Conservation (phyloP, 37 sponge, comb jelly and placozoan genomes). For the Haliclona indistincta region DNA sequence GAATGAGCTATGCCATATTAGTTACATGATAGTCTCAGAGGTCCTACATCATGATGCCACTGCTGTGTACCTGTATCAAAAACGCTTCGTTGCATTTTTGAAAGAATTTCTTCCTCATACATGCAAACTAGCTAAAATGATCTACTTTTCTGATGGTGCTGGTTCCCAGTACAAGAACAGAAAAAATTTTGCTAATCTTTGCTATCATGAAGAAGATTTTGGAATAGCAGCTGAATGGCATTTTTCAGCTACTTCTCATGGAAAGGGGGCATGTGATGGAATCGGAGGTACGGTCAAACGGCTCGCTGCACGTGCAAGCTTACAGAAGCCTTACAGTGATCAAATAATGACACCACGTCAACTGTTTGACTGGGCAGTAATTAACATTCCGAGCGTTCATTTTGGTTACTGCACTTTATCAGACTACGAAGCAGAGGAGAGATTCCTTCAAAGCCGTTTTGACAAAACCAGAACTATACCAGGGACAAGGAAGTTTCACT, state of each 20-base stretch:
- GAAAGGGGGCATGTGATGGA: slow-evolving; percentile 66
- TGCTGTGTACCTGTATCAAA: slow-evolving; percentile 55
- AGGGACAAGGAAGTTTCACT: slow-evolving; percentile 8
- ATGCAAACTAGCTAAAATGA: slow-evolving; percentile 14
- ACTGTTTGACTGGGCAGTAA: slow-evolving; percentile 18
- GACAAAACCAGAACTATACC: slow-evolving; percentile 7
- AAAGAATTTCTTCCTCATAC: slow-evolving; percentile 5
- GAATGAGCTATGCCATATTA: slow-evolving; percentile 15
- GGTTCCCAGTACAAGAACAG: slow-evolving; percentile 60
- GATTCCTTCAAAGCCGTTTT: slow-evolving; percentile 1
- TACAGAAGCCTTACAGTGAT: slow-evolving; percentile 25
- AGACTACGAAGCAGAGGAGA: neutral
- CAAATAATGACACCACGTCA: slow-evolving; percentile 60
- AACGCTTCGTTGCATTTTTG: slow-evolving; percentile 22
- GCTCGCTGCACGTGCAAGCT: slow-evolving; percentile 47
- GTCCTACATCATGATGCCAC: slow-evolving; percentile 37
- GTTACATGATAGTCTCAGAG: slow-evolving; percentile 46
- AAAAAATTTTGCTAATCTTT: slow-evolving; percentile 51
- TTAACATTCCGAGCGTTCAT: neutral
- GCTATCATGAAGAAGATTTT: slow-evolving; percentile 55
- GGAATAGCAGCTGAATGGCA: slow-evolving; percentile 58
- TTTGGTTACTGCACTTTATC: slow-evolving; percentile 7
- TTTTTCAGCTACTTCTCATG: slow-evolving; percentile 58
- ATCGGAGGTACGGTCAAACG: slow-evolving; percentile 68
- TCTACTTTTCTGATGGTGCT: slow-evolving; percentile 65